phyloP scores from a whole-genome alignment of 2,113 vertebrate species.

The Chitala chitala region DNA sequence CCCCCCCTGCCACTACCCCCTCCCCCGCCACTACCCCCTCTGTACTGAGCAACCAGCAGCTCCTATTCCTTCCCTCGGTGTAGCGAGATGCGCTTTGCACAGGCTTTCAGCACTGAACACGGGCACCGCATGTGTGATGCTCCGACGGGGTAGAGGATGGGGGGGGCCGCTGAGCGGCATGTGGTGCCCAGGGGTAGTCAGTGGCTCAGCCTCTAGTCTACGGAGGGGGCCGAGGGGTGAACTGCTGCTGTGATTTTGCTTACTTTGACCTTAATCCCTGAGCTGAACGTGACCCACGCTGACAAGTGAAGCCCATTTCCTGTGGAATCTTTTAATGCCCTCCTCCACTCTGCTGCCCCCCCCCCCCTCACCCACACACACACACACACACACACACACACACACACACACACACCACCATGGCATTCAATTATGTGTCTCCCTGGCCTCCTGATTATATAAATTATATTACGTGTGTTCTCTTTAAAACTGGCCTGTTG shows the following conservation, averaged over 20 bases:
- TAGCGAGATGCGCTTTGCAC: constrained; percentile 27
- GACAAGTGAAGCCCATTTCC: background rate
- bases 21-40: constrained; percentile 28
- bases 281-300: constrained; percentile 31
- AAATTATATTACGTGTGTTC: constrained; percentile 32
- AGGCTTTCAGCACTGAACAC: constrained; percentile 41
- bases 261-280: constrained; percentile 36
- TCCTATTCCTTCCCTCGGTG: constrained; percentile 31
- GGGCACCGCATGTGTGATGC: constrained; percentile 31
- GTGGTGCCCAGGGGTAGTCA: constrained; percentile 19
- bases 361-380: too few species aligned
- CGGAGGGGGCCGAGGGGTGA: constrained; percentile 25
- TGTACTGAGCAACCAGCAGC: constrained; percentile 26
- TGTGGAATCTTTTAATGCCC: background rate
- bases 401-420: constrained; percentile 16
- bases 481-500: constrained; percentile 23
- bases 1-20: constrained; percentile 44
- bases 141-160: constrained; percentile 41
- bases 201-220: constrained; percentile 24
- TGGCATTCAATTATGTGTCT: constrained; percentile 41
- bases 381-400: too few species aligned
- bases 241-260: constrained; percentile 29
- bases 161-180: constrained; percentile 32
- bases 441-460: constrained; percentile 38
- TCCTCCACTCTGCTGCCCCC: background rate